Evolutionary conservation across 2,113 vertebrate species (phyloP), one percentile per base, ranked within the genome.

Genomic region (Gila orcuttii): DNA sequence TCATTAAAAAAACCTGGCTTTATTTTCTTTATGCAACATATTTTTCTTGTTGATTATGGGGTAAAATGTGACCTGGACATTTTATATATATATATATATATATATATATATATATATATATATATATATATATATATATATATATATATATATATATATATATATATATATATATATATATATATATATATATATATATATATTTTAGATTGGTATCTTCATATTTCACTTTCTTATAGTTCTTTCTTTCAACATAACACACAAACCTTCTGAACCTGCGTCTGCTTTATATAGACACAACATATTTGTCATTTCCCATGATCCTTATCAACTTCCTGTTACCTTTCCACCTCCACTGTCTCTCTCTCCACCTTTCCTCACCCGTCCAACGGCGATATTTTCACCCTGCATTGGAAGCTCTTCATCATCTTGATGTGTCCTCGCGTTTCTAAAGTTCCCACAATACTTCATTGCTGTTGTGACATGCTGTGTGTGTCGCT

Each of bases 251-350:
- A 21, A 73, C 77, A 45, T 64, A 74, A 47, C 78, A 64, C 64
- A 86, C 42, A 64, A 79, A 90, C 74, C 59, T 45, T 82, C 85
- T 62, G 59, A 64, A 47, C 89, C 88, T 85, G 91, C 66, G 13
- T 62, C 82, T 88, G 12, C 39, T 82, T 36, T 81, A 52, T 90
- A 50, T 86, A 86, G 59, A 55, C 82, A 79, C 71, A 85, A 85
- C 50, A 73, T 31, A 69, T 82, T 52, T 36, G 21, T 57, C 3
- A 73, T 55, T 91, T 91, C 85, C 62, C 68, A 78, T 82, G 62
- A 42, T 86, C 79, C 50, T 71, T 76, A 33, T 57, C 62, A 60
- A 69, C 62, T 74, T 68, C 25, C 66, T 59, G 21, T 82, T 64
- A 36, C 82, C 85, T 87, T 33, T 71, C 74, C 28, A 84, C 64